A percentile compares a stretch with the other conserved stretches of the same genome.
Evolutionary conservation across 1,140 invertebrate genomes (phyloP).

Genomic region (Hirudo medicinalis): DNA sequence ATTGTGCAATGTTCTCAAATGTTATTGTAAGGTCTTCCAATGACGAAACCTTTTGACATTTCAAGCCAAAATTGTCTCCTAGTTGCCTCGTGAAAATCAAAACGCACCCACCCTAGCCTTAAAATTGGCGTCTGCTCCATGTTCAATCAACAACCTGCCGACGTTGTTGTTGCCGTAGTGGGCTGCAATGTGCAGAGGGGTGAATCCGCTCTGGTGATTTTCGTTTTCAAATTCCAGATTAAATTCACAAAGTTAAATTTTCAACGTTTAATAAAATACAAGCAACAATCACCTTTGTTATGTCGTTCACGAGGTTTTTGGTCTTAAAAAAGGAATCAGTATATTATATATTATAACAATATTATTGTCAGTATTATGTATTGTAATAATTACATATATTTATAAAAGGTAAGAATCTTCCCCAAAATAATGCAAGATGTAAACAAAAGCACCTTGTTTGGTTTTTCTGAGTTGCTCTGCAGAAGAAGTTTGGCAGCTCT

Average conservation of each 20-base stretch:
- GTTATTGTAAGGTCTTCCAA: too few species aligned
- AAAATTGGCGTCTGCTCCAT: slow-evolving; percentile 94
- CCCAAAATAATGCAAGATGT: too few species aligned
- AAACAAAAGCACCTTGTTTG: background rate
- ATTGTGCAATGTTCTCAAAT: too few species aligned
- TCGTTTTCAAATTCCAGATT: background rate
- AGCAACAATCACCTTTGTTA: background rate
- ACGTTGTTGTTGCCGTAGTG: slow-evolving; percentile 97
- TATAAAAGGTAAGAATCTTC: too few species aligned
- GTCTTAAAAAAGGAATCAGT: background rate
- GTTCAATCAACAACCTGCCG: slow-evolving; percentile 76
- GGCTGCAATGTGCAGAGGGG: slow-evolving; percentile 93
- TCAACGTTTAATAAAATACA: background rate
- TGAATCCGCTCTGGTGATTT: slow-evolving; percentile 69
- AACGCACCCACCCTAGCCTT: slow-evolving; percentile 71
- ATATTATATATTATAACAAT: too few species aligned
- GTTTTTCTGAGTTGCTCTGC: slow-evolving; percentile 57
- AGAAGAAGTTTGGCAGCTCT: slow-evolving; percentile 76
- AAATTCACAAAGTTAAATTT: background rate
- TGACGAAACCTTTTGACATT: background rate
- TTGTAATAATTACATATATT: too few species aligned
- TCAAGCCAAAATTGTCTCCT: too few species aligned
- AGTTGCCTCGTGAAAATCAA: too few species aligned
- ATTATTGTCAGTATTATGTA: too few species aligned
- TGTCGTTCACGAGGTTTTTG: background rate